These are phyloP conservation scores for Bucco capensis DNA, from an alignment of 2,113 vertebrate genomes.

Conservation along the genomic window DNA sequence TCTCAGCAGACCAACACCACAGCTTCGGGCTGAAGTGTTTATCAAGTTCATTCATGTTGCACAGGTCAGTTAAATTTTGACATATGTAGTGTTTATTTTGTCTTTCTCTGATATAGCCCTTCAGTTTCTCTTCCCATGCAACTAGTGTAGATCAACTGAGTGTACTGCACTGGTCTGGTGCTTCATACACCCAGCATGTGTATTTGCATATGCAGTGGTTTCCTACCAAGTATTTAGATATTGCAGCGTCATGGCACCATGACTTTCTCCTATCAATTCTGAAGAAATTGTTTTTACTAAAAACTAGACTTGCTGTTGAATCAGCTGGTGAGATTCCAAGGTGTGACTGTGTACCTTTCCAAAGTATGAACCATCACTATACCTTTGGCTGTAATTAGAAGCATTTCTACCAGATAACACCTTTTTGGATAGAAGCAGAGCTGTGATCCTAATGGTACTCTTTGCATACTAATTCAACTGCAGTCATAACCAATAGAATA, in stretches of 20 bases:
- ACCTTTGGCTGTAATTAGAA: neutral
- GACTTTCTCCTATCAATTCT: neutral
- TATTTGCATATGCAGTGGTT: neutral
- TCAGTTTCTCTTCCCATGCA: neutral
- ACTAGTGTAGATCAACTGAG: neutral
- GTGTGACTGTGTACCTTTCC: neutral
- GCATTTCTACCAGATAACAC: neutral
- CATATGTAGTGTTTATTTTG: neutral
- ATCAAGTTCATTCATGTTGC: constrained; percentile 95
- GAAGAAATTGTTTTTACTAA: neutral
- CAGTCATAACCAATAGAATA: neutral
- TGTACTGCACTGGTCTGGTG: neutral
- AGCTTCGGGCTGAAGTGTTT: constrained; percentile 93
- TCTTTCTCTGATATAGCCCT: neutral
- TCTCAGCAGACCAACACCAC: constrained; percentile 91
- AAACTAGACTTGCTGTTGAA: neutral
- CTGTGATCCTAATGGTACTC: neutral
- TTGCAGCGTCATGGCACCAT: neutral
- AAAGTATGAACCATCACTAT: neutral
- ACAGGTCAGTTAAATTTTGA: constrained; percentile 76
- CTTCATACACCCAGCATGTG: fast-evolving
- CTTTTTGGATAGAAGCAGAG: neutral
- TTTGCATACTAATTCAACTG: neutral
- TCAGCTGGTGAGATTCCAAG: neutral
- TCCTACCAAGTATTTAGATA: neutral